Evolutionary conservation across 2,888 invertebrate genomes (phyloP), one percentile per base, ranked within the genome.

Genomic region (Hartigia nigra): DNA sequence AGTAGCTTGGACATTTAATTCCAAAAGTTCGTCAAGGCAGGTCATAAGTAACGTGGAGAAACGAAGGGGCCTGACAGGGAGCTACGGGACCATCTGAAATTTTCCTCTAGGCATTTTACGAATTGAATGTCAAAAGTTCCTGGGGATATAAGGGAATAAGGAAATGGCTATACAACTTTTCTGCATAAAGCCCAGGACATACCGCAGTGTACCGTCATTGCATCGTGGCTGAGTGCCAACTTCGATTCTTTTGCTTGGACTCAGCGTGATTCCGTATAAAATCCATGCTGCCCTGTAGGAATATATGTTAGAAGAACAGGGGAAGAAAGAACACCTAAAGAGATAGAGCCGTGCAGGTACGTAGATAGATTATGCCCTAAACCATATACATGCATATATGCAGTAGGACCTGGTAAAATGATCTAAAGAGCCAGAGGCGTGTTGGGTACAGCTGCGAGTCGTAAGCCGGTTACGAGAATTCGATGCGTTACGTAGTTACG

Each of bases 181-280:
- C 23, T 5, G 55, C 23, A 9, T 23, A 23, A 23, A 55, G 55
- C 23, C 55, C 5, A n/a, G 55, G 9, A 55, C 23, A 9, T 9
- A 55, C 55, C 23, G 55, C 55, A 55, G 23, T 55, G 55, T 2
- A 9, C 55, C 23, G 55, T 23, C 23, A 23, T 55, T 23, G 55
- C 23, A 9, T 23, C 23, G 55, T 55, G 55, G 55, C 55, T 14
- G 9, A 55, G 55, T 55, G 55, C 55, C 55, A 55, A 55, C 23
- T 55, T 55, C 55, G 23, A 55, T 23, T 55, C 55, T 23, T 55
- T 23, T 55, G 9, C 9, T 34, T 69, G 69, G 39, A 39, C 77
- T 1, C 70, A 14, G 23, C 37, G 72, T 31, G 70, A 69, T 74
- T 78, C 32, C 70, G 32, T 75, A 75, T 75, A 75, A 78, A 75